Evolutionary conservation across 2,888 invertebrate species (phyloP).

Genomic region (Gari tellinella): DNA sequence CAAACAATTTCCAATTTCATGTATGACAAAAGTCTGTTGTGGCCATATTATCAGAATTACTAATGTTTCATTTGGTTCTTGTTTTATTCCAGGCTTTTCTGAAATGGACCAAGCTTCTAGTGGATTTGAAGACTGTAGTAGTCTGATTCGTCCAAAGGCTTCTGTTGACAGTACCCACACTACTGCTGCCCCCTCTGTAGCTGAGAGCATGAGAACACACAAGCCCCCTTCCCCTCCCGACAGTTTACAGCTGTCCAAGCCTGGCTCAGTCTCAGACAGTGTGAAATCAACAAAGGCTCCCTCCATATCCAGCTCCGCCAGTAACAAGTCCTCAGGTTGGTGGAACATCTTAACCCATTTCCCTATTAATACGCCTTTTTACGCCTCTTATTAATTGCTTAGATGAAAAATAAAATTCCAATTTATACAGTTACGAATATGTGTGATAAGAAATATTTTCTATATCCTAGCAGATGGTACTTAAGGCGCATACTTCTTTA

Average conservation of each 20-base stretch:
- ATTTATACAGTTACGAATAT: no score
- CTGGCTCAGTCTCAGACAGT: constrained; percentile 39
- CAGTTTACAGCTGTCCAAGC: constrained; percentile 45
- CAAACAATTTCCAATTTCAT: no score
- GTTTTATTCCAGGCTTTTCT: constrained; percentile 44
- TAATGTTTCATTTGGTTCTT: no score
- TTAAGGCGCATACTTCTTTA: no score
- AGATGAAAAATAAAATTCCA: no score
- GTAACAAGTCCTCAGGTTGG: constrained; percentile 59
- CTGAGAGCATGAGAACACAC: constrained; percentile 55
- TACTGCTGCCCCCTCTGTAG: constrained; percentile 58
- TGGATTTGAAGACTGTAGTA: constrained; percentile 81
- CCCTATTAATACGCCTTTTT: no score
- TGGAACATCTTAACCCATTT: no score
- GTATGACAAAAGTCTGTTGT: no score
- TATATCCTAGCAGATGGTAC: no score
- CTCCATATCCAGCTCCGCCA: constrained; percentile 62
- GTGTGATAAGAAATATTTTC: no score
- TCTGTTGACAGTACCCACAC: constrained; percentile 59
- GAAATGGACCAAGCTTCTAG: constrained; percentile 79
- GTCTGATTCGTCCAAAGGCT: constrained; percentile 62
- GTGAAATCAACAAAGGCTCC: constrained; percentile 59
- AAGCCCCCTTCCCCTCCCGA: constrained; percentile 52
- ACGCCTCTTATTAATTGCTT: no score
- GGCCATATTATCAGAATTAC: no score